Conservation (phyloP, 2,888 invertebrate genomes). For the Machimus rusticus region DNA sequence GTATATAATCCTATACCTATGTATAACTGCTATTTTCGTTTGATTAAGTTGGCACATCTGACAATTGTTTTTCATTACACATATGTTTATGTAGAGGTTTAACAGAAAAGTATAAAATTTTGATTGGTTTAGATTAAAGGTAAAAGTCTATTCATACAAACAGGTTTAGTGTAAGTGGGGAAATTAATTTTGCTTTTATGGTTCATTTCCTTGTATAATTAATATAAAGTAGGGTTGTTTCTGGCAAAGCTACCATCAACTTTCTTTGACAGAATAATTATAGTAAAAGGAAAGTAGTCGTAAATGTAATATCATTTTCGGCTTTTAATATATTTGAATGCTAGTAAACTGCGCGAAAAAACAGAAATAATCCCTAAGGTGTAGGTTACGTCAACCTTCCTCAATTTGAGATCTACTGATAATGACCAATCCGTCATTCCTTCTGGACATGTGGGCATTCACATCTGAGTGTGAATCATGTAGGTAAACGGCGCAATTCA, state of each 20-base stretch:
- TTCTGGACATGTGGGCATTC: background rate
- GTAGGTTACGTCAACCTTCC: background rate
- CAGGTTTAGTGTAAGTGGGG: background rate
- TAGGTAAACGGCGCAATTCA: background rate
- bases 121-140: too few relatives aligned
- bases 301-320: too few relatives aligned
- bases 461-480: background rate
- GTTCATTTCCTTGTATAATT: background rate
- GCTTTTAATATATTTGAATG: background rate
- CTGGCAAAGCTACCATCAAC: too few relatives aligned
- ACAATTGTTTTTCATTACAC: background rate
- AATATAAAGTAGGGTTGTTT: background rate
- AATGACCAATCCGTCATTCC: background rate
- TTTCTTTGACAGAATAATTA: background rate
- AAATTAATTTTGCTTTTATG: background rate
- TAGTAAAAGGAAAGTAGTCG: too few relatives aligned
- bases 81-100: background rate
- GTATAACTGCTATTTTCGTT: background rate
- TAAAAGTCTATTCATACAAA: background rate
- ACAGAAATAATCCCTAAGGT: background rate
- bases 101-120: too few relatives aligned
- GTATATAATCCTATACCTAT: background rate
- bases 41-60: background rate
- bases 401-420: background rate
- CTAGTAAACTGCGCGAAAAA: background rate